phyloP scores from a whole-genome alignment of 2,113 vertebrate genomes.

The Lanius collurio region DNA sequence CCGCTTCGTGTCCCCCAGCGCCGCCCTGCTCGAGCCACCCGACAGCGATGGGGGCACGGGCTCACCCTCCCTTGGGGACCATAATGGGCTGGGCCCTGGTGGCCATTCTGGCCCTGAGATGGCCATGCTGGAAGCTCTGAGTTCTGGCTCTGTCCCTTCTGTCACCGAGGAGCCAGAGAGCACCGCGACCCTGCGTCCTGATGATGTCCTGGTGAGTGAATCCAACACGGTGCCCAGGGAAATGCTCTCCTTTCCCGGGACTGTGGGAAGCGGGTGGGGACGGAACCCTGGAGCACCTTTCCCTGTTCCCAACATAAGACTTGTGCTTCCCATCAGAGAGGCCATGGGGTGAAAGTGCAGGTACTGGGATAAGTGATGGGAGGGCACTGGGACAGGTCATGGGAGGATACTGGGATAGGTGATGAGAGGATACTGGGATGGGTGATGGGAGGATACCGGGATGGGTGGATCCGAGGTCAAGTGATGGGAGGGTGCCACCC shows the following conservation, averaged over 20 bases:
- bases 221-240: fast-evolving
- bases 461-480: neutral
- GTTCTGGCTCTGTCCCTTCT: neutral
- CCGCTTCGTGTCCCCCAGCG: conserved; percentile 30
- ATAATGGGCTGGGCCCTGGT: neutral
- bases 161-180: neutral
- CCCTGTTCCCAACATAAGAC: neutral
- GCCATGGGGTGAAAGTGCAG: neutral
- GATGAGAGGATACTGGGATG: neutral
- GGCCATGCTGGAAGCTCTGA: neutral
- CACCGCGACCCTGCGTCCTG: conserved; percentile 56
- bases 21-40: neutral
- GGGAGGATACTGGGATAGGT: fast-evolving
- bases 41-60: neutral
- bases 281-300: neutral
- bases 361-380: neutral
- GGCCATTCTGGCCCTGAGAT: neutral
- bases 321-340: neutral
- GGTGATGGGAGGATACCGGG: neutral
- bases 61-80: neutral
- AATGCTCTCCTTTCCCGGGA: neutral
- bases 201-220: conserved; percentile 81
- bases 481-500: neutral
- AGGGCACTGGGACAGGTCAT: neutral
- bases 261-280: fast-evolving